A percentile compares a stretch with the other conserved stretches of the same genome.
Evolutionary conservation across 2,888 invertebrate genomes (phyloP).

Genomic region (Oscheius onirici): DNA sequence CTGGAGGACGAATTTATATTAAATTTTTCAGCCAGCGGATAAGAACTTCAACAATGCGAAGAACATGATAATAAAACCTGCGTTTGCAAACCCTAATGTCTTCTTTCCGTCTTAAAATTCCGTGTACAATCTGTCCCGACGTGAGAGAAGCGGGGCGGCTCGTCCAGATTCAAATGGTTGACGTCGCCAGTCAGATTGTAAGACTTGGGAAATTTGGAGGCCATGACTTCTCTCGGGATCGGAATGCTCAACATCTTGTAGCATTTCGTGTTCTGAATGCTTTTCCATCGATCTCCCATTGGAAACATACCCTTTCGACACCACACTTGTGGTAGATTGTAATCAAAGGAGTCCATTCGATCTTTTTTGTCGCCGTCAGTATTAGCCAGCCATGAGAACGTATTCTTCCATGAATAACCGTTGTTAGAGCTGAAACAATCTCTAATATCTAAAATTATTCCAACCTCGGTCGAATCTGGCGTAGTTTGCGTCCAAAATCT

Average conservation of each 20-base stretch:
- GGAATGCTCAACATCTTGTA: constrained; percentile 8
- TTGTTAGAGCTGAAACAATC: background rate
- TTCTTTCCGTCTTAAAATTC: background rate
- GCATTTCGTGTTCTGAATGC: background rate
- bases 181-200: constrained; percentile 7
- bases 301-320: background rate
- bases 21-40: too few species aligned
- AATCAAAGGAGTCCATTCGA: background rate
- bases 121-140: constrained; percentile 7
- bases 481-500: constrained; percentile 2
- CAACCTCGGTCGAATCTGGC: constrained; percentile 1
- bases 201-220: background rate
- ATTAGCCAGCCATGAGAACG: constrained; percentile 1
- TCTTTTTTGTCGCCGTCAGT: constrained; percentile 12
- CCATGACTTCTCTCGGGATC: background rate
- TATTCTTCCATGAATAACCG: constrained; percentile 1
- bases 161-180: background rate
- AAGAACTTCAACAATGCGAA: too few species aligned
- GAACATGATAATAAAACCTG: too few species aligned
- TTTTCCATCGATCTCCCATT: background rate
- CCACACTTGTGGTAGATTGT: constrained; percentile 18
- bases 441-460: background rate
- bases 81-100: too few species aligned
- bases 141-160: background rate
- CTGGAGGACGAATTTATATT: too few species aligned